Conservation (phyloP, 1,140 invertebrate species). For the Sitobion miscanthi region DNA sequence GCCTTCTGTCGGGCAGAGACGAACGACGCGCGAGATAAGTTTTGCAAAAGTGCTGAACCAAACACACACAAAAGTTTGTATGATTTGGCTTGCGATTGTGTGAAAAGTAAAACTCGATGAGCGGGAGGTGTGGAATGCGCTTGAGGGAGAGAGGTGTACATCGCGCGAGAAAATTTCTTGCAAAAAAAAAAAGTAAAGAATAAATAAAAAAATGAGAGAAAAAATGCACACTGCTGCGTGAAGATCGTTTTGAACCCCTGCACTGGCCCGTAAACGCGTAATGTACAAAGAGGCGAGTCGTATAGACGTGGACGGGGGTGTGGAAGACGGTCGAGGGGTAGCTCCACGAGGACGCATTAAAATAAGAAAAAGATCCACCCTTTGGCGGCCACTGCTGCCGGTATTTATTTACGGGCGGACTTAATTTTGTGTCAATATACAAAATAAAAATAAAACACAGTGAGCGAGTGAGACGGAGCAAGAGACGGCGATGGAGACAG, state of each 20-base stretch:
- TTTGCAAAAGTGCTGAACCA: slow-evolving; percentile 33
- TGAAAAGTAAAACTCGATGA: neutral
- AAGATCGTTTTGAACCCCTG: slow-evolving; percentile 54
- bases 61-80: slow-evolving; percentile 30
- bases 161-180: slow-evolving; percentile 16
- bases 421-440: slow-evolving; percentile 55
- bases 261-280: slow-evolving; percentile 53
- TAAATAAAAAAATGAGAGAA: neutral
- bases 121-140: neutral
- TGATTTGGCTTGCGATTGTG: slow-evolving; percentile 4
- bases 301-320: neutral
- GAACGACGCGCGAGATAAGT: neutral
- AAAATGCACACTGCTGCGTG: neutral
- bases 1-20: neutral
- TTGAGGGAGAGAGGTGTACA: neutral
- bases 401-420: slow-evolving; percentile 45
- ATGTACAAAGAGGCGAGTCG: slow-evolving; percentile 10
- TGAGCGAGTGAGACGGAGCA: neutral
- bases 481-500: neutral
- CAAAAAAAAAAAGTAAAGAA: neutral
- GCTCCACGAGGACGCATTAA: slow-evolving; percentile 35
- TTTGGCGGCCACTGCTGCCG: neutral
- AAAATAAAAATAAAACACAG: slow-evolving; percentile 58
- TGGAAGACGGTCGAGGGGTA: neutral
- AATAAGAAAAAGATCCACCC: slow-evolving; percentile 46